Base-by-base conservation (phyloP, 2,797 vertebrate genomes). In the Brachymystax lenok region DNA sequence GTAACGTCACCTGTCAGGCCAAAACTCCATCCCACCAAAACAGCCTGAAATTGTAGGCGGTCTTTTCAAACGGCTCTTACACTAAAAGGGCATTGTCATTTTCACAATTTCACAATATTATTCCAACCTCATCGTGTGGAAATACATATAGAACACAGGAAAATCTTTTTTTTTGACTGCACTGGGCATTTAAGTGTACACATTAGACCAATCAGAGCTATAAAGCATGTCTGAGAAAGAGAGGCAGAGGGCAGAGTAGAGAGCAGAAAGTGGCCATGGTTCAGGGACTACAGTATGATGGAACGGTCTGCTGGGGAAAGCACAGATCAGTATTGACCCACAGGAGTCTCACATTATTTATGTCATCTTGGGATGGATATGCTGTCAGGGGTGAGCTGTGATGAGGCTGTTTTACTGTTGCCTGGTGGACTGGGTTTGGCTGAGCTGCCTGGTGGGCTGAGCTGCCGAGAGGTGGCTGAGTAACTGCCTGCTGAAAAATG, bases 301-400 rank as follows among this genome's bases (percentile, higher is more conserved):
- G 40, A 46, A 46, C 40, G 10, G 10, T 46, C 10, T 50, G 79
- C 83, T 69, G 68, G 4, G 1, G 79, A 73, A 74, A 80, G 77
- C 77, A 83, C 74, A 83, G 78, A 82, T 87, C 82, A 75, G 80
- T 81, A 84, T 86, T 27, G 3, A 82, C 83, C 79, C 84, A 84
- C 84, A 83, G 75, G 10, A 74, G 54, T 24, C 72, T 84, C 69
- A 50, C n/a, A 51, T 87, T 82, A 89, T 86, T 84, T 81, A 84
- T 87, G 79, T 66, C 82, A 79, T 86, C 67, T 54, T 75, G 82
- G 77, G 76, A 80, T 63, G 59, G 24, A 63, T 27, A 54, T 74
- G 81, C 75, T 81, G 76, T 71, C 69, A 21, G 66, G 82, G 59
- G 40, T 76, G 46, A 80, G 78, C 69, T 61, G 30, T 74, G 68